Base-by-base conservation (phyloP, 2,113 vertebrate genomes). In the Centropristis striata region DNA sequence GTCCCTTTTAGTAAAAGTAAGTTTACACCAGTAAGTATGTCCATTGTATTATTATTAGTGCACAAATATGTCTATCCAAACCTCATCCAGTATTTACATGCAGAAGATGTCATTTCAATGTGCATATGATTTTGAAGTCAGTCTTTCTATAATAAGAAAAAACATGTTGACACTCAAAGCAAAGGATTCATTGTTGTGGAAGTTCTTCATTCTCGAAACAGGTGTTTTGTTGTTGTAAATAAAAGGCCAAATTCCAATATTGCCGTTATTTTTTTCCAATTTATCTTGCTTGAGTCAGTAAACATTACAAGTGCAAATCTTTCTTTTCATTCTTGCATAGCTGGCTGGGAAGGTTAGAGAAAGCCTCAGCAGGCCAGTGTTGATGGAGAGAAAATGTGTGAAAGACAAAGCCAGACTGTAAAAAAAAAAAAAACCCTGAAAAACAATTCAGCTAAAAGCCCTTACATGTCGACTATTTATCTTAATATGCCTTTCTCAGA, bases 351-450 rank as follows among this genome's bases (percentile, higher is more conserved):
- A 54, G 42, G 59, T 37, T 44, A 71, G 20, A 66, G n/a, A 60
- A 57, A 54, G 9, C 13, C 7, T 61, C 32, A 37, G 75, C 25
- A 47, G 74, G 58, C 54, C 25, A 8, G 51, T 76, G 53, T 42
- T 54, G 51, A 66, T 44, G 27, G 18, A 80, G 21, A 71, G 49
- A 69, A 68, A 60, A n/a, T 46, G 42, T 53, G 21, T 81, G 25
- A 28, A 75, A 55, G 44, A 42, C 41, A 71, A 71, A 79, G 25
- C 20, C 46, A 47, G 27, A 36, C 51, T 44, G n/a, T 0, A 46
- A 75, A 80, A 39, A 39, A 39, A 32, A 75, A 75, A 39, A 39
- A 39, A 46, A 75, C n/a, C n/a, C n/a, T n/a, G n/a, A 80, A 39
- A 39, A 39, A 25, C 13, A 18, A 59, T 32, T 28, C 47, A 73